Conservation (phyloP, 2,797 vertebrate genomes). For the Ispidina picta region DNA sequence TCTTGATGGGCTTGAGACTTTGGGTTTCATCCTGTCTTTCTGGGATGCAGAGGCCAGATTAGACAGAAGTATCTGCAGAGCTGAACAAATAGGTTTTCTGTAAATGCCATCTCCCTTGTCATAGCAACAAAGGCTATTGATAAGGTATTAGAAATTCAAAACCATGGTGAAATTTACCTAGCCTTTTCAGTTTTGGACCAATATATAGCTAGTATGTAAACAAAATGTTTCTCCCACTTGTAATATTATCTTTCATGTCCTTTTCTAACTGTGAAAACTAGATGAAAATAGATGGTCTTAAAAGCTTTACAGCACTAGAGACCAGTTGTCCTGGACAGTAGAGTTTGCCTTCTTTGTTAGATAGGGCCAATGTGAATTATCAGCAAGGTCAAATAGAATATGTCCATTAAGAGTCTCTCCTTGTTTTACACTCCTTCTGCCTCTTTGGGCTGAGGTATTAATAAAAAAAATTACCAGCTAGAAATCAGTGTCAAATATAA, state of each 20-base stretch:
- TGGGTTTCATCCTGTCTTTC: background rate
- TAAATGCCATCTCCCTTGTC: background rate
- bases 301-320: background rate
- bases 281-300: background rate
- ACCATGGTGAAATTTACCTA: background rate
- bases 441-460: background rate
- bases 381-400: background rate
- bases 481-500: conserved; percentile 20
- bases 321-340: background rate
- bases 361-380: background rate
- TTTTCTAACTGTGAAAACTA: background rate
- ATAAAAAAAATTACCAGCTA: background rate
- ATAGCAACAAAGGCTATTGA: background rate
- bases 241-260: background rate
- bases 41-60: background rate
- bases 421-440: background rate
- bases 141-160: background rate
- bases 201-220: background rate
- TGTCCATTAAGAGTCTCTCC: background rate
- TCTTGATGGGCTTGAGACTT: background rate
- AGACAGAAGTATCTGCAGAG: background rate
- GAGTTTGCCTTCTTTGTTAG: background rate
- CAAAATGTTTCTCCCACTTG: background rate
- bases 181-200: background rate
- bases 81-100: background rate